phyloP scores from a whole-genome alignment of 2,797 vertebrate species.

The Phylloscopus collybita region DNA sequence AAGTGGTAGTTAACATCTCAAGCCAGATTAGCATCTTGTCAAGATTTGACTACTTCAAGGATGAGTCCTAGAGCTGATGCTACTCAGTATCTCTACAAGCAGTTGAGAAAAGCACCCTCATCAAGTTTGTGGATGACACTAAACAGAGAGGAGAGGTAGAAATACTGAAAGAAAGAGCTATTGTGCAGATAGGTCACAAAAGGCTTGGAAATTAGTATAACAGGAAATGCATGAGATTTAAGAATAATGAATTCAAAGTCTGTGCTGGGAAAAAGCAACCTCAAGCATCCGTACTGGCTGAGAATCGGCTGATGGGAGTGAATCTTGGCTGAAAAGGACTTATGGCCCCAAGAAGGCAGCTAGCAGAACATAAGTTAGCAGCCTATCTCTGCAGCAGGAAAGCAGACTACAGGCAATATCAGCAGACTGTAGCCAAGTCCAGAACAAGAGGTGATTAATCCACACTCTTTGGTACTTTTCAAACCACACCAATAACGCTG shows the following conservation, averaged over 20 bases:
- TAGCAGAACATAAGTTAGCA: background rate
- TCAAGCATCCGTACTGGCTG: background rate
- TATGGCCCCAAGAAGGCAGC: background rate
- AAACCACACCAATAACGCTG: fast-evolving
- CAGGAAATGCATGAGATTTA: background rate
- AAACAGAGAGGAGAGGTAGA: background rate
- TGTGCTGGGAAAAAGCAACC: background rate
- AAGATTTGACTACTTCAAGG: background rate
- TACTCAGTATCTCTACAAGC: background rate
- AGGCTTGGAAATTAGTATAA: background rate
- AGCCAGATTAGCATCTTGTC: background rate
- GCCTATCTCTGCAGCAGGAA: background rate
- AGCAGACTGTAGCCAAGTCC: background rate
- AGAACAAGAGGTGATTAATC: background rate
- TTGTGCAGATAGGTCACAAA: background rate
- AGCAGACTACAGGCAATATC: background rate
- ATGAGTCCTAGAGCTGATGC: background rate
- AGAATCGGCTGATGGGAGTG: background rate
- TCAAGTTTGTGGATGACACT: background rate
- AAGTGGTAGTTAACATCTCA: background rate
- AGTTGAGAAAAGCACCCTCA: background rate
- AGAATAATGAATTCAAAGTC: background rate
- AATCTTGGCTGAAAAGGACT: background rate
- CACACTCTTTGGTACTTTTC: background rate
- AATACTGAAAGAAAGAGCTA: background rate